Evolutionary conservation across 2,888 invertebrate genomes (phyloP).

Genomic region (Drosophila peninsularis): DNA sequence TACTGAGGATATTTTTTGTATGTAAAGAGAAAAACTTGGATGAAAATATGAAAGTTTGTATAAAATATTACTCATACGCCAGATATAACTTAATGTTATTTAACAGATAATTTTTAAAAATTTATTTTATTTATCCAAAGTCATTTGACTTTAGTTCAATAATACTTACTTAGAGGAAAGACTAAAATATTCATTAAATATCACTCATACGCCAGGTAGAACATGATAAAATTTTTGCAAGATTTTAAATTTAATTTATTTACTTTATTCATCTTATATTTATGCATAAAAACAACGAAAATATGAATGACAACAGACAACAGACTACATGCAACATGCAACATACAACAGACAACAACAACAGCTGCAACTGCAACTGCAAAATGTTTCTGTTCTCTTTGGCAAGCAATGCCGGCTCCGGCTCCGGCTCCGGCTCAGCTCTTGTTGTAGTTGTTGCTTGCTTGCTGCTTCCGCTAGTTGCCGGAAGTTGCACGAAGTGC

Average conservation of each 20-base stretch:
- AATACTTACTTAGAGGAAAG: background rate
- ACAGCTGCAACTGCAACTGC: slow-evolving; percentile 12
- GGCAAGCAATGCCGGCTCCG: slow-evolving; percentile 28
- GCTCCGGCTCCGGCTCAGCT: slow-evolving; percentile 10
- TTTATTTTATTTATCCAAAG: background rate
- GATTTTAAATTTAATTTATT: background rate
- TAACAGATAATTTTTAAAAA: too few species aligned
- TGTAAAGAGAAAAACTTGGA: too few species aligned
- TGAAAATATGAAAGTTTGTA: background rate
- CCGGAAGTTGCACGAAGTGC: slow-evolving; percentile 66
- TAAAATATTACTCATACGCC: background rate
- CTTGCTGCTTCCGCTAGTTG: slow-evolving; percentile 54
- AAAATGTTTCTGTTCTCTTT: slow-evolving; percentile 33
- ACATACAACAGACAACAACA: slow-evolving; percentile 7
- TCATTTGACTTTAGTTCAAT: too few species aligned
- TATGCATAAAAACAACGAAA: slow-evolving; percentile 1
- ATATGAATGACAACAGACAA: background rate
- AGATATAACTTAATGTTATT: too few species aligned
- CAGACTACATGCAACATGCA: background rate
- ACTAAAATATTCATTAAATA: background rate
- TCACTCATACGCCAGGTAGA: background rate
- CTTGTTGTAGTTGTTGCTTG: slow-evolving; percentile 34
- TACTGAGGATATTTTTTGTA: too few species aligned
- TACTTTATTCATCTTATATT: too few species aligned
- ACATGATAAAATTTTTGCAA: background rate